Evolutionary conservation across 2,888 invertebrate species (phyloP).

Genomic region (Campaea margaritaria): DNA sequence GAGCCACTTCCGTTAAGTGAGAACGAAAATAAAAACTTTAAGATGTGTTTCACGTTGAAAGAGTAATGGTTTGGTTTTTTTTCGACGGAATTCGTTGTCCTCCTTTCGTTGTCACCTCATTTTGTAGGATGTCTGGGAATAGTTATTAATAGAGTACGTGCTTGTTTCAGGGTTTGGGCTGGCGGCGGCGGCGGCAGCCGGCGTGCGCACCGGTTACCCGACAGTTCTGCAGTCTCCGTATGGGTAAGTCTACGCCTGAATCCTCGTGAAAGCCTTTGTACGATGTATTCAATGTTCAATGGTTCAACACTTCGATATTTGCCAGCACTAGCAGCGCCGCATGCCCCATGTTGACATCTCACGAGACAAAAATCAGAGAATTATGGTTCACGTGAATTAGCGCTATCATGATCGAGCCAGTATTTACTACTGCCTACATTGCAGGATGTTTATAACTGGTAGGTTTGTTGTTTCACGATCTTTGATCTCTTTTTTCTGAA

Average conservation of each 20-base stretch:
- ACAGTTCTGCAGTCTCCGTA: conserved; percentile 92
- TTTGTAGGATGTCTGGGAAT: conserved; percentile 32
- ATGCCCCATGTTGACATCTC: conserved; percentile 78
- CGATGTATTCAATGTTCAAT: conserved; percentile 80
- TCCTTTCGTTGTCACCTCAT: conserved; percentile 57
- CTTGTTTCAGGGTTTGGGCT: conserved; percentile 78
- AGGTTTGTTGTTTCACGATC: background rate
- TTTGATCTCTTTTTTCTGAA: background rate
- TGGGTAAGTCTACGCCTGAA: conserved; percentile 88
- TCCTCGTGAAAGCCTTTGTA: conserved; percentile 61
- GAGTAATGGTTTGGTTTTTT: conserved; percentile 57
- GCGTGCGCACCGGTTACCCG: conserved; percentile 92
- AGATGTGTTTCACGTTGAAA: conserved; percentile 59
- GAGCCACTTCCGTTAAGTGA: conserved; percentile 80
- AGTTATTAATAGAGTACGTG: conserved; percentile 24
- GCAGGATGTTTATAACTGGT: background rate
- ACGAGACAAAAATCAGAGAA: conserved; percentile 84
- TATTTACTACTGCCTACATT: background rate
- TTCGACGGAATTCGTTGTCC: conserved; percentile 52
- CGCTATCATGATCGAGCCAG: background rate
- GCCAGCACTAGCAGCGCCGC: conserved; percentile 81
- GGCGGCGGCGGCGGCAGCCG: conserved; percentile 85
- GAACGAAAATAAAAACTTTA: conserved; percentile 69
- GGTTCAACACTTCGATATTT: conserved; percentile 83
- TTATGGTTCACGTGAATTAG: no score